Evolutionary conservation across 2,113 vertebrate genomes (phyloP).

Genomic region (Zosterops lateralis): DNA sequence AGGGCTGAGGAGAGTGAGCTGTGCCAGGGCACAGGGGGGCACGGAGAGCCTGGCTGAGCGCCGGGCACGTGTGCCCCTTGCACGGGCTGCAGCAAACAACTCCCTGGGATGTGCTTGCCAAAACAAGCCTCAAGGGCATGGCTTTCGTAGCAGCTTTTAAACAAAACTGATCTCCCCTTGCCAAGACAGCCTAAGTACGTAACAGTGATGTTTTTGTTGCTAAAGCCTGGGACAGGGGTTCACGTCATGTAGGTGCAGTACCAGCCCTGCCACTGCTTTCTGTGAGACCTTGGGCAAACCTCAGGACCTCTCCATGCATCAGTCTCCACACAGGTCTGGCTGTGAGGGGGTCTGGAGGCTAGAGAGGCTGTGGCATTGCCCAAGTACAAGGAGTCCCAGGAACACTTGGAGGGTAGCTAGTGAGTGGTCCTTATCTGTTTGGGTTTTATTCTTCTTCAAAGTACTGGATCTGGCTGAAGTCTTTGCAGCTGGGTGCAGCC

Average conservation of each 20-base stretch:
- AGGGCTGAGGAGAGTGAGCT: fast-evolving
- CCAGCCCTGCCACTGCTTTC: neutral
- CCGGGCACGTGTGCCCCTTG: fast-evolving
- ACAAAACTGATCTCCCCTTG: neutral
- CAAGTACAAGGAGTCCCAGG: fast-evolving
- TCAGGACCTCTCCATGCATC: neutral
- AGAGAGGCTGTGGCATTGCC: neutral
- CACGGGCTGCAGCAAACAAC: neutral
- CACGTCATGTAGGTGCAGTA: fast-evolving
- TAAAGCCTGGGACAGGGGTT: neutral
- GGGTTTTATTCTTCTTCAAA: neutral
- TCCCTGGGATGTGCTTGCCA: neutral
- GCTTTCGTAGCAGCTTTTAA: neutral
- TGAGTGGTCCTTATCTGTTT: neutral
- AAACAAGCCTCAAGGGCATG: neutral
- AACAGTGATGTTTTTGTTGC: neutral
- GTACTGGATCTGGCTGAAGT: neutral
- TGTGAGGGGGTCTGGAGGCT: neutral
- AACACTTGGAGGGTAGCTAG: neutral
- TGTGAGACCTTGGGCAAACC: neutral
- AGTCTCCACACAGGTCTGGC: fast-evolving
- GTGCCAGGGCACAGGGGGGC: neutral
- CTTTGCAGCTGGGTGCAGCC: neutral
- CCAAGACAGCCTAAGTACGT: neutral
- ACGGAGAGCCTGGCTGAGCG: fast-evolving